A percentile compares a stretch with the other conserved stretches of the same genome.
Evolutionary conservation across 2,888 invertebrate species (phyloP).

Genomic region (Ptilodon capucinus): DNA sequence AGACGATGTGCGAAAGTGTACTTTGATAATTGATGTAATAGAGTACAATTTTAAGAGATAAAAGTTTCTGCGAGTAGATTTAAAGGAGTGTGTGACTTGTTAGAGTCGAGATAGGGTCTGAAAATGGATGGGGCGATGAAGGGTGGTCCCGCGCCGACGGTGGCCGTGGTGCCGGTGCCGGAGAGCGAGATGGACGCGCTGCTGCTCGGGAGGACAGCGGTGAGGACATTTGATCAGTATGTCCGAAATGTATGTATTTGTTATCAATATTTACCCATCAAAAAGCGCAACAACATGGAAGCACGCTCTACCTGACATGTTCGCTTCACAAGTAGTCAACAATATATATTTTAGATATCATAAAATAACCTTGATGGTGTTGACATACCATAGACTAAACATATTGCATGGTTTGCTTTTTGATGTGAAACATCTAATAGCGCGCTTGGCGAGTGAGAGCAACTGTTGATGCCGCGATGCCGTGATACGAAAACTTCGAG

Average conservation of each 20-base stretch:
- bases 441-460: no score
- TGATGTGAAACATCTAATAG: no score
- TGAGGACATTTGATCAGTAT: conserved; percentile 85
- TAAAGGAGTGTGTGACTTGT: conserved; percentile 12
- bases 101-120: conserved; percentile 6
- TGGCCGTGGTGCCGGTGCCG: conserved; percentile 83
- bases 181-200: conserved; percentile 92
- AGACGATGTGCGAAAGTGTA: conserved; percentile 9
- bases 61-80: background rate
- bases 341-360: no score
- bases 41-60: background rate
- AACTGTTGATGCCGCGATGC: no score
- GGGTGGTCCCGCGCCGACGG: conserved; percentile 78
- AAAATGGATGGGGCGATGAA: conserved; percentile 67
- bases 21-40: background rate
- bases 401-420: no score
- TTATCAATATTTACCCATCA: conserved; percentile 30
- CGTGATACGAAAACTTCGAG: no score
- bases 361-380: no score
- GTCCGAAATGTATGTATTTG: conserved; percentile 79
- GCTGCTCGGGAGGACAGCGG: conserved; percentile 89
- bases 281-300: background rate
- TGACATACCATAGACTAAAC: no score
- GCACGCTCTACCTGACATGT: no score
- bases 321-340: no score